These are phyloP conservation scores for Oryzias sinensis DNA, from an alignment of 2,797 vertebrate genomes.

Conservation along the genomic window DNA sequence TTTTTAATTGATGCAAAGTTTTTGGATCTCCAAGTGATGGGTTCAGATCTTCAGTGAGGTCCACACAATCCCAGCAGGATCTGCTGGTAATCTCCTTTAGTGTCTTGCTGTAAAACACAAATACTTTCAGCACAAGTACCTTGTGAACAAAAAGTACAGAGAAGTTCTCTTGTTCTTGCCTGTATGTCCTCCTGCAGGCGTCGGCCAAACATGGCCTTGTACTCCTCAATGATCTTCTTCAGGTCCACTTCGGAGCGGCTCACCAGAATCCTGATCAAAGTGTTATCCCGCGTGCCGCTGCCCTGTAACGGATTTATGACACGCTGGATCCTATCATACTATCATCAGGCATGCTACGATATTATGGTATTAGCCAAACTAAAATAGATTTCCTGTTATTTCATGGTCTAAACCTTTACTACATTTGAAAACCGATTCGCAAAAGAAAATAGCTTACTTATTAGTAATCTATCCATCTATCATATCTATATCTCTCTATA, in stretches of 20 bases:
- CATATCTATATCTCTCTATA: too few species aligned
- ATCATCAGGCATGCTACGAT: too few species aligned
- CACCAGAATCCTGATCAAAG: constrained; percentile 86
- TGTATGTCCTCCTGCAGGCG: constrained; percentile 80
- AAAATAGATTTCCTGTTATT: too few species aligned
- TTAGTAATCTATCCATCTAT: too few species aligned
- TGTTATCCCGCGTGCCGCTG: constrained; percentile 74
- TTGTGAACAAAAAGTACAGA: constrained; percentile 1
- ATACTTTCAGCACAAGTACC: constrained; percentile 7
- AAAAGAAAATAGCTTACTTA: too few species aligned
- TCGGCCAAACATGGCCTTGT: constrained; percentile 76
- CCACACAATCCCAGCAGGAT: constrained; percentile 85
- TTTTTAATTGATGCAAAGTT: background rate
- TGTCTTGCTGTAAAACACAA: constrained; percentile 81
- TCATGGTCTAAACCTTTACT: too few species aligned
- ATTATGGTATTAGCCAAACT: too few species aligned
- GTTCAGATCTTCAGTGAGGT: constrained; percentile 59
- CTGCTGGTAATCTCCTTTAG: constrained; percentile 83
- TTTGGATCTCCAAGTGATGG: background rate
- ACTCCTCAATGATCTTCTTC: constrained; percentile 84
- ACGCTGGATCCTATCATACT: too few species aligned
- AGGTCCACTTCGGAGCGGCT: constrained; percentile 89
- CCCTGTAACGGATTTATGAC: constrained; percentile 67
- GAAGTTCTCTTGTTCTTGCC: constrained; percentile 64
- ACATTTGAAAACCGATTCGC: too few species aligned